Evolutionary conservation across 1,140 invertebrate genomes (phyloP), one percentile per base, ranked within the genome.

Genomic region (Diabrotica undecimpunctata): DNA sequence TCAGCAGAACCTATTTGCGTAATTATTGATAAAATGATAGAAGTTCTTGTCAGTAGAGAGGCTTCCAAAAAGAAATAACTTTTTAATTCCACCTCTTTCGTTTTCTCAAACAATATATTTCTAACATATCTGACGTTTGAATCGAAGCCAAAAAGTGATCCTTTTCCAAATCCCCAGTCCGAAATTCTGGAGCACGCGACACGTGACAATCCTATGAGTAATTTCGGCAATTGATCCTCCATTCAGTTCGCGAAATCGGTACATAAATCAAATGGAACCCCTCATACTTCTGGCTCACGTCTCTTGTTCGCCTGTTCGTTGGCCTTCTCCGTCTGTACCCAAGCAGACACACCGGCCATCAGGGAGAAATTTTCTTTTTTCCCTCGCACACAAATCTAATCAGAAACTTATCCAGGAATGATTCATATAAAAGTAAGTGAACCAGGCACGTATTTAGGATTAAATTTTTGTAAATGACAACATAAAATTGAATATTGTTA

Each of bases 381-480:
- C n/a, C 5, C 41, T 25, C 25, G 25, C 41, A n/a, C 41, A 46
- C 41, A 46, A 46, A 46, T 46, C 41, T 46, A 46, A 46, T 46
- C 41, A 46, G 41, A 46, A 46, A 46, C 41, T 25, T 25, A 2
- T 25, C 25, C 25, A 25, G 41, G n/a, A 46, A 46, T 46, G 41
- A 46, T 46, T 46, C 41, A 46, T n/a, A 46, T 46, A 46, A 46
- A 46, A 46, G 41, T 46, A 46, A 46, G n/a, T 46, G 8, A 46
- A 46, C 41, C 41, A 46, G 41, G 41, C n/a, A 46, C 41, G 41
- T 8, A 46, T 46, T n/a, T 46, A 46, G 8, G n/a, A 46, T 2
- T 25, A 2, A 25, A 25, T 25, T 25, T 25, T 25, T 25, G 1
- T 25, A 25, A 25, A 25, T 25, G 25, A 25, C 25, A 25, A 25